phyloP scores from a whole-genome alignment of 2,113 vertebrate genomes.

The Ictidomys tridecemlineatus region DNA sequence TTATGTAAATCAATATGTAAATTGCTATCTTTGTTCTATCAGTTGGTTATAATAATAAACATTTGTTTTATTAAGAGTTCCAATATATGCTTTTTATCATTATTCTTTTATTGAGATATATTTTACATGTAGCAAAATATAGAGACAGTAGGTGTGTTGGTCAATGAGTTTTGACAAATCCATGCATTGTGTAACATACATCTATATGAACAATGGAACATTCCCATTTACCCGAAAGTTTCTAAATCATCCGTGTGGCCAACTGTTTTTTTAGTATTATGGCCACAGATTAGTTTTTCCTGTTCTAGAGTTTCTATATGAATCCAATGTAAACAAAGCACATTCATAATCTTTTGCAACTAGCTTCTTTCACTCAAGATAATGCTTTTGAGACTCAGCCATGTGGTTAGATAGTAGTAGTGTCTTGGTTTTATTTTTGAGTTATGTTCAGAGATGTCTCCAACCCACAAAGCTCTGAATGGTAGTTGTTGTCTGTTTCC shows the following conservation, averaged over 20 bases:
- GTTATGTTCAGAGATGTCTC: background rate
- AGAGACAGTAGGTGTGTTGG: background rate
- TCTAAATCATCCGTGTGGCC: background rate
- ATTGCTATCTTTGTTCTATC: background rate
- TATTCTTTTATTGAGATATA: background rate
- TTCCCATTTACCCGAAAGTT: background rate
- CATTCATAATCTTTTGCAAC: background rate
- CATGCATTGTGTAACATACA: no score
- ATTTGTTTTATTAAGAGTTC: background rate
- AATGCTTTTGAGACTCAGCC: background rate
- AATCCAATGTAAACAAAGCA: background rate
- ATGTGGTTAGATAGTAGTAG: background rate
- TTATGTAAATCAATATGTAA: background rate
- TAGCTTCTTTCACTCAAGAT: background rate
- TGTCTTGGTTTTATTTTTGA: conserved; percentile 25
- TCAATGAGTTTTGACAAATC: no score
- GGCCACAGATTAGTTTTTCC: background rate
- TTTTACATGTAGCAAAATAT: background rate
- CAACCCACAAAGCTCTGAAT: background rate
- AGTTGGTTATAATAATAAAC: background rate
- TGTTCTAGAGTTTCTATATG: background rate
- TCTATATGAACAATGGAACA: background rate
- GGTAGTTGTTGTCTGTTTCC: background rate
- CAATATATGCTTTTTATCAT: background rate
- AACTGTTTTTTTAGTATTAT: background rate